Base-by-base conservation (phyloP, 2,888 invertebrate genomes). In the Drosophila longiperda region DNA sequence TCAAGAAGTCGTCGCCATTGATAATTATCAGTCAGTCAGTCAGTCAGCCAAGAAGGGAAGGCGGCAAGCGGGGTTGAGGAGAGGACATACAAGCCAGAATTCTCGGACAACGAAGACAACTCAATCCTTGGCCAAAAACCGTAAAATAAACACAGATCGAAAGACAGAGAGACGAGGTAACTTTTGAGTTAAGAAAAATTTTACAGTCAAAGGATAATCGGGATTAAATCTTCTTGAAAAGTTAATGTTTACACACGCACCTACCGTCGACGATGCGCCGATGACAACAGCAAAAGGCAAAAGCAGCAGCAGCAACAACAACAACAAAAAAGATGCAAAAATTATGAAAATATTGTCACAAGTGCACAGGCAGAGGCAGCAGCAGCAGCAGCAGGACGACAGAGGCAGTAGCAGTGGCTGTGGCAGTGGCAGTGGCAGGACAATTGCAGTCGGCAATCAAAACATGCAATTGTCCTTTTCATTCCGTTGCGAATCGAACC, bases 221-320 rank as follows among this genome's bases (percentile, higher is more conserved):
- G 92, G 90, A 90, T 93, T 92, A 92, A 90, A 90, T 91, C 87
- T 90, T 91, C 92, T 92, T 92, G 89, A 91, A 92, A 91, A 92
- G 92, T 92, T 92, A 92, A 92, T 92, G 91, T 92, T 91, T 92
- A 90, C 86, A 87, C 87, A 91, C 92, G 92, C 92, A 91, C 92
- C 91, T 91, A 90, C 92, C 87, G 87, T 85, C 78, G 89, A 78
- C 89, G 69, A 86, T 80, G 76, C 80, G 79, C 67, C 74, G 72
- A 75, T 75, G 75, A 63, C 75, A 64, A 60, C 63, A 52, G 61
- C 74, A 70, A 77, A 75, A 72, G 66, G 68, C 69, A 61, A 45
- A 45, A 45, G 49, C 69, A 64, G 48, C 17, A 54, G 12, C 26
- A 63, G 62, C 61, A 70, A 42, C 52, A 77, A 58, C 70, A 70